phyloP scores from a whole-genome alignment of 1,140 invertebrate species.

The Goniozus legneri region DNA sequence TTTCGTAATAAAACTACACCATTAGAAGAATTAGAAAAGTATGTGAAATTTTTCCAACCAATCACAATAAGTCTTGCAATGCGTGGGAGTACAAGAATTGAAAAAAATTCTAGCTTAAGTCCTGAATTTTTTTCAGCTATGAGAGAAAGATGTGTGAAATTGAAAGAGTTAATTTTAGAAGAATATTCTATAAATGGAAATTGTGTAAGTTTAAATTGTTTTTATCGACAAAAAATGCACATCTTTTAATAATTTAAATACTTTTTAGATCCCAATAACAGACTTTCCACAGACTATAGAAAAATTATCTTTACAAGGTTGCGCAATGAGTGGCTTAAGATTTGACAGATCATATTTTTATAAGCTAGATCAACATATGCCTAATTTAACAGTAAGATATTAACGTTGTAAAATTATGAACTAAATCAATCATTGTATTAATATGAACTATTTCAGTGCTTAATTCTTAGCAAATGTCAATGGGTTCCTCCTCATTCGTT shows the following conservation, averaged over 20 bases:
- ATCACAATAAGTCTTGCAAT: conserved; percentile 51
- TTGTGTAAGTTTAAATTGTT: conserved; percentile 36
- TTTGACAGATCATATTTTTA: conserved; percentile 58
- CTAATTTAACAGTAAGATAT: conserved; percentile 56
- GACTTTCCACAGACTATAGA: conserved; percentile 59
- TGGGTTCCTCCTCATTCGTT: conserved; percentile 70
- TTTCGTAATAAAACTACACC: conserved; percentile 43
- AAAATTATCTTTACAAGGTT: conserved; percentile 57
- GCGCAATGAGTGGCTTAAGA: conserved; percentile 52
- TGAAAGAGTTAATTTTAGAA: conserved; percentile 54
- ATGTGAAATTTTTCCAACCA: conserved; percentile 47
- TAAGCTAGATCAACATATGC: conserved; percentile 58
- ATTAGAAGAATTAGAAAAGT: conserved; percentile 46
- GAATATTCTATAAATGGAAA: conserved; percentile 52
- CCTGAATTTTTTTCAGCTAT: conserved; percentile 37
- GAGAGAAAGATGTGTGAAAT: conserved; percentile 32
- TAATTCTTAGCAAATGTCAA: conserved; percentile 65
- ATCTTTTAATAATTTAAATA: conserved; percentile 9
- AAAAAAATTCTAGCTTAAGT: conserved; percentile 21
- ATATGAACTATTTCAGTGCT: conserved; percentile 48
- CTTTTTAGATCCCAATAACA: conserved; percentile 50
- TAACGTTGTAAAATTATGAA: conserved; percentile 5
- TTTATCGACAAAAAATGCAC: not conserved
- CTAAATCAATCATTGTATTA: not conserved
- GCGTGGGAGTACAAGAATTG: conserved; percentile 28